A percentile compares a stretch with the other conserved stretches of the same genome.
phyloP scores from a whole-genome alignment of 1,140 invertebrate genomes.

The Steinernema feltiae region DNA sequence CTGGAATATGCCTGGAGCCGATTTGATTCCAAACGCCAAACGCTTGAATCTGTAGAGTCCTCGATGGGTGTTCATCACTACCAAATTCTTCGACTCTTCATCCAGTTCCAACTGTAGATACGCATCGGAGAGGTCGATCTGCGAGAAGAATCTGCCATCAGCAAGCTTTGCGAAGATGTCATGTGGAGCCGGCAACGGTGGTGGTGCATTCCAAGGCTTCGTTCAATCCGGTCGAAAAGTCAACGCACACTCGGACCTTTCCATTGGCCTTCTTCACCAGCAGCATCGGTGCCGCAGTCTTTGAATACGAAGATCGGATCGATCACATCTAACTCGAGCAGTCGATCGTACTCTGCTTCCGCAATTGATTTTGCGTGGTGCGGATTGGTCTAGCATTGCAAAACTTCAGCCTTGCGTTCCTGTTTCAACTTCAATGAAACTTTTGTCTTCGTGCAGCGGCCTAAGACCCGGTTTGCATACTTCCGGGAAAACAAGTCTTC shows the following conservation, averaged over 20 bases:
- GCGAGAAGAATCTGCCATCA: conserved; percentile 32
- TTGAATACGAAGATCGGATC: too few species aligned
- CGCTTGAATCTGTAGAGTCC: conserved; percentile 33
- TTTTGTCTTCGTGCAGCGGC: too few species aligned
- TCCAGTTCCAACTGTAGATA: conserved; percentile 39
- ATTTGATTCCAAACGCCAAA: conserved; percentile 45
- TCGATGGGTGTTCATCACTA: conserved; percentile 22
- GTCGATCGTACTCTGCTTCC: too few species aligned
- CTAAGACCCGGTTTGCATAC: too few species aligned
- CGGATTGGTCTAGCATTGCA: too few species aligned
- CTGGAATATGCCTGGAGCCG: conserved; percentile 35
- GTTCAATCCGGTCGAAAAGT: conserved; percentile 49
- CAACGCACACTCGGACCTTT: conserved; percentile 56
- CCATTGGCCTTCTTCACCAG: too few species aligned
- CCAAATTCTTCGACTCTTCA: conserved; percentile 26
- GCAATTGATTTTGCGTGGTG: too few species aligned
- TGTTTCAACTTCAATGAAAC: too few species aligned
- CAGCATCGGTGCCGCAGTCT: too few species aligned
- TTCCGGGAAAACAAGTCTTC: too few species aligned
- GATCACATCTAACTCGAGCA: too few species aligned
- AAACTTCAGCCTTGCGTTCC: too few species aligned
- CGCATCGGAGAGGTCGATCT: conserved; percentile 41
- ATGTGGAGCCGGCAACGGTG: conserved; percentile 38
- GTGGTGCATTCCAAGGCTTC: conserved; percentile 25
- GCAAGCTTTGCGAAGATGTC: conserved; percentile 37